Conservation (phyloP, 2,797 vertebrate genomes). For the Siniperca obscura region DNA sequence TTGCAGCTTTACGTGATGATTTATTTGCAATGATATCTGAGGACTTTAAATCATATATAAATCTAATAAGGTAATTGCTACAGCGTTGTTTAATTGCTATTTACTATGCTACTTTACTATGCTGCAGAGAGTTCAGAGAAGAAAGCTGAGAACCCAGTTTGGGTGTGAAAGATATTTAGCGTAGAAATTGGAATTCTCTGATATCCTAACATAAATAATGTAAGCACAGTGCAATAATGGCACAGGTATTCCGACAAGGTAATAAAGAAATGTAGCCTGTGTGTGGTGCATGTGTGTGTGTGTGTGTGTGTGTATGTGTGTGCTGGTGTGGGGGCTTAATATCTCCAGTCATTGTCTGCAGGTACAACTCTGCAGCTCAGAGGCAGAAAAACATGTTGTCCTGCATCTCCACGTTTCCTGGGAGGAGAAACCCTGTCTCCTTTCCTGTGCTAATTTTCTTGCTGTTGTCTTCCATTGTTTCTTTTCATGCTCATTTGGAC, state of each 20-base stretch:
- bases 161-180: slow-evolving; percentile 26
- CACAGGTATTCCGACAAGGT: slow-evolving; percentile 16
- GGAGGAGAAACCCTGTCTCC: slow-evolving; percentile 22
- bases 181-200: slow-evolving; percentile 36
- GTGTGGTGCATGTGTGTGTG: slow-evolving; percentile 2
- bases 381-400: slow-evolving; percentile 27
- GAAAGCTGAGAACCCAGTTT: not conserved
- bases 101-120: slow-evolving; percentile 3
- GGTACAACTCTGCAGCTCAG: slow-evolving; percentile 31
- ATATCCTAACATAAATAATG: slow-evolving; percentile 58
- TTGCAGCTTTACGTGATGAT: not conserved
- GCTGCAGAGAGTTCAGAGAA: not conserved
- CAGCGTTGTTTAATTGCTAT: not conserved
- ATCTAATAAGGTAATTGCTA: not conserved
- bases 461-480: not conserved
- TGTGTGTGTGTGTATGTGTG: too few species aligned
- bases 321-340: slow-evolving; percentile 30
- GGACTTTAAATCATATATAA: not conserved
- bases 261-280: slow-evolving; percentile 23
- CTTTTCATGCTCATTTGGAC: slow-evolving; percentile 8
- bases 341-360: slow-evolving; percentile 38
- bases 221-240: slow-evolving; percentile 36
- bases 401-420: slow-evolving; percentile 25
- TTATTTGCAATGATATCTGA: not conserved
- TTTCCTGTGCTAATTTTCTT: slow-evolving; percentile 5